Evolutionary conservation across 2,888 invertebrate species (phyloP), one percentile per base, ranked within the genome.

Genomic region (Caenorhabditis drosophilae): DNA sequence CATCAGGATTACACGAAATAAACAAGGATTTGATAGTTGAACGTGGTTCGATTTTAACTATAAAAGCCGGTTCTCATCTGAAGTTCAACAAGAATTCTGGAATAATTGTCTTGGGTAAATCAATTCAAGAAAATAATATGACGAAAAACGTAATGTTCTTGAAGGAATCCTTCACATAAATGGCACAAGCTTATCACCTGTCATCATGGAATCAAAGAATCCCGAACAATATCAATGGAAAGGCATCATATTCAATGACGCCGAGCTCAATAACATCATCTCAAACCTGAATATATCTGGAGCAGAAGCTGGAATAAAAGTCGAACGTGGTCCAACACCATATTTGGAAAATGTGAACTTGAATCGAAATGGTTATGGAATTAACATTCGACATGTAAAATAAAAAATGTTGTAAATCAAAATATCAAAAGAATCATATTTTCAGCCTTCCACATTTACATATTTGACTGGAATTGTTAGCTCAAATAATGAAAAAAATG

Each of bases 301-400:
- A 18, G 50, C 48, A 16, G 61, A 58, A 2, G 50, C 59, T 23
- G 70, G 57, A 12, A 35, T 71, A 1, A 56, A 46, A 6, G 48
- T 67, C 1, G 27, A 22, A 9, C 46, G 42, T 12, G 70, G 64
- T 35, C 15, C 20, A 3, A 27, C 61, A 12, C 57, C 61, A n/a
- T 20, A 44, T 15, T 38, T 71, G 40, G 64, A 71, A 22, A 54
- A 67, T 26, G 67, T 67, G 27, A 48, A 60, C n/a, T 54, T 50
- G 9, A 54, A 67, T 38, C 42, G 51, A 11, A 71, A 67, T 53
- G 44, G 20, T 4, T 23, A 57, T 40, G 70, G 70, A 23, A 46
- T 71, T 11, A 50, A 59, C 40, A 61, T 71, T 16, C n/a, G n/a
- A n/a, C n/a, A n/a, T n/a, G n/a, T n/a, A n/a, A n/a, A n/a, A n/a